Percentiles rank a stretch among this genome's conserved stretches.
Evolutionary conservation across 2,888 invertebrate genomes (phyloP).

Genomic region (Scotopteryx bipunctaria): DNA sequence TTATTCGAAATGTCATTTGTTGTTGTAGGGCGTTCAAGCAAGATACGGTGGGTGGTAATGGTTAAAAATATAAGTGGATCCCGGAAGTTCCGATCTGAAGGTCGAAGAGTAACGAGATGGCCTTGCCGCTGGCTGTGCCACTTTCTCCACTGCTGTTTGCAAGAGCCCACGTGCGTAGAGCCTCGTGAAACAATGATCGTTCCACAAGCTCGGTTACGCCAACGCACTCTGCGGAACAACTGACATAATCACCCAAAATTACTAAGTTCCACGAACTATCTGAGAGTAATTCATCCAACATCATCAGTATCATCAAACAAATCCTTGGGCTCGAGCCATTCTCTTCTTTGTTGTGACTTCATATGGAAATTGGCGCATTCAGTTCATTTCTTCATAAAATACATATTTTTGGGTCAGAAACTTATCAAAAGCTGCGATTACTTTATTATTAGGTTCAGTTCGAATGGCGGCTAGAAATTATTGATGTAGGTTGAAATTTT

Average conservation of each 20-base stretch:
- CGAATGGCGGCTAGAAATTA: background rate
- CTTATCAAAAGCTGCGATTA: background rate
- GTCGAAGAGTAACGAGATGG: slow-evolving; percentile 69
- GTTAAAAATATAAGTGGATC: slow-evolving; percentile 48
- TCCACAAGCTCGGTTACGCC: slow-evolving; percentile 60
- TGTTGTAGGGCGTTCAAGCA: slow-evolving; percentile 15
- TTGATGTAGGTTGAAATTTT: background rate
- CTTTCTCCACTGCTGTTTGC: slow-evolving; percentile 69
- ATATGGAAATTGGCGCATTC: slow-evolving; percentile 17
- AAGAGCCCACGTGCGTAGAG: slow-evolving; percentile 70
- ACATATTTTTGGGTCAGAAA: background rate
- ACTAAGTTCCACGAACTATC: slow-evolving; percentile 57
- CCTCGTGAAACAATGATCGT: slow-evolving; percentile 65
- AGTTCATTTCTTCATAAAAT: background rate
- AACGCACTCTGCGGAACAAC: slow-evolving; percentile 66
- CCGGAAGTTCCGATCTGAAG: slow-evolving; percentile 71
- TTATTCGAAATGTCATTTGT: slow-evolving; percentile 12
- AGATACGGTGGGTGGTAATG: slow-evolving; percentile 29
- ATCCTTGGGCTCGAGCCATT: slow-evolving; percentile 72
- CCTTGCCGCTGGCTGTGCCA: slow-evolving; percentile 79
- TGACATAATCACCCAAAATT: slow-evolving; percentile 75
- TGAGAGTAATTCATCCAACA: slow-evolving; percentile 67
- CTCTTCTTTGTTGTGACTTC: slow-evolving; percentile 50
- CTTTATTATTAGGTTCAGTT: slow-evolving; percentile 4
- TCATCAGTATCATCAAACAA: slow-evolving; percentile 64